Evolutionary conservation across 2,113 vertebrate genomes (phyloP).

Genomic region (Callaeas wilsoni): DNA sequence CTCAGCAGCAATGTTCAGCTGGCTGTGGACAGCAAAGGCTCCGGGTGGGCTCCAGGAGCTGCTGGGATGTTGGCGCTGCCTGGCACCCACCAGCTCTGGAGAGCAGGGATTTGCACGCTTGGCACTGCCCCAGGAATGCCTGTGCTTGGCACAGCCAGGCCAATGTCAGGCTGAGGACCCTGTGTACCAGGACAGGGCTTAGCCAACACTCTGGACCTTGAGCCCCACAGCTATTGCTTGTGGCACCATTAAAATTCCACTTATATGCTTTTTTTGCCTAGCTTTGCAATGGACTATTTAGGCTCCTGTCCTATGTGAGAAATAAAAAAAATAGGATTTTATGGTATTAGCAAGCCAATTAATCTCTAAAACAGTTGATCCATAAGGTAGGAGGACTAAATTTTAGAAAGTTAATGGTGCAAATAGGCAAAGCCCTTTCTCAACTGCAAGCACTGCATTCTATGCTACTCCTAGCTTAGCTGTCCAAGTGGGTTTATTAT

Average conservation of each 20-base stretch:
- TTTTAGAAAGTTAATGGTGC: conserved; percentile 36
- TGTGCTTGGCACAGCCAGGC: not conserved
- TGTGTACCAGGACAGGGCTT: accelerated
- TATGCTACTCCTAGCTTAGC: not conserved
- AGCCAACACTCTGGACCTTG: accelerated
- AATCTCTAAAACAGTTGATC: conserved; percentile 23
- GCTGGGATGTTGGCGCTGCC: accelerated
- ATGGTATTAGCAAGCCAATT: conserved; percentile 2
- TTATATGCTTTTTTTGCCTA: not conserved
- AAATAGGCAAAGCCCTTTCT: conserved; percentile 29
- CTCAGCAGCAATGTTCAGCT: not conserved
- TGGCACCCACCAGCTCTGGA: not conserved
- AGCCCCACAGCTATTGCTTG: not conserved
- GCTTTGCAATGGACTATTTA: not conserved
- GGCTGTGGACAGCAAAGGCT: not conserved
- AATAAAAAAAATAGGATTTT: not conserved
- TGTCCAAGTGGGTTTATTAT: conserved; percentile 4
- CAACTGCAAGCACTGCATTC: conserved; percentile 6
- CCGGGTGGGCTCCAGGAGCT: accelerated
- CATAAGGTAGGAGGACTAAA: conserved; percentile 5
- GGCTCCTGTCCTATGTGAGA: not conserved
- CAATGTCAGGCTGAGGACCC: not conserved
- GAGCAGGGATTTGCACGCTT: not conserved
- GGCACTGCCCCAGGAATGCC: not conserved
- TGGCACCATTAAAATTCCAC: not conserved